Conservation (phyloP, 2,113 vertebrate species). For the Aleadryas rufinucha region DNA sequence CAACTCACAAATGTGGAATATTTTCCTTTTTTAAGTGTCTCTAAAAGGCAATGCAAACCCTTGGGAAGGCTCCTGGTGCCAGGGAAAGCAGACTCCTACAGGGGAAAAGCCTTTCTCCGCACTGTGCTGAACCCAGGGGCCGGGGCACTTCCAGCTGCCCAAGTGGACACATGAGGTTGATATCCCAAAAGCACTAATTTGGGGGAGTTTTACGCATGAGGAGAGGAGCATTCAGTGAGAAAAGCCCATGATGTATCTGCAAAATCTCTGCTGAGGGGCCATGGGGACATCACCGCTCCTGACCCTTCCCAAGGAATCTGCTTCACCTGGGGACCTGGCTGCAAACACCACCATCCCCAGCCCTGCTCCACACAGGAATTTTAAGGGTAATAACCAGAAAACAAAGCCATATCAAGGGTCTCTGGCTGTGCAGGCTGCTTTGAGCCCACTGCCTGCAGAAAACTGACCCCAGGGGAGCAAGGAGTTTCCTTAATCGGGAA, state of each 20-base stretch:
- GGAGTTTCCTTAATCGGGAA: background rate
- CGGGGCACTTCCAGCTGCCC: background rate
- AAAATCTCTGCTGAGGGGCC: background rate
- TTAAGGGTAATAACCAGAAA: background rate
- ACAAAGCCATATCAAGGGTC: background rate
- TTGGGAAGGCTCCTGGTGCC: background rate
- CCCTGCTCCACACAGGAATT: fast-evolving
- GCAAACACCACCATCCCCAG: background rate
- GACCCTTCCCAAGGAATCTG: background rate
- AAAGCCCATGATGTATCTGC: fast-evolving
- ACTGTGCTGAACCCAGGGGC: fast-evolving
- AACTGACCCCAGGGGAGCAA: background rate
- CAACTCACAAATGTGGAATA: fast-evolving
- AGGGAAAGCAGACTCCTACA: background rate
- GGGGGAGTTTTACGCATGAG: fast-evolving
- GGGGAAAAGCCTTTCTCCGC: too few relatives aligned
- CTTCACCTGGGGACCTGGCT: fast-evolving
- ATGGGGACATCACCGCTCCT: background rate
- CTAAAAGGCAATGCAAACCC: background rate
- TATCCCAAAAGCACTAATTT: background rate
- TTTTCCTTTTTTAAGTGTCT: background rate
- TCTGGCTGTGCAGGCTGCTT: background rate
- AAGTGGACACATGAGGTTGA: fast-evolving
- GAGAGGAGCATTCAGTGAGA: background rate
- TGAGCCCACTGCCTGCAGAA: background rate